Percentiles rank a stretch among this genome's conserved stretches.
These are phyloP conservation scores for Eurytoma adleriae DNA, from an alignment of 2,888 invertebrate genomes.

Conservation along the genomic window DNA sequence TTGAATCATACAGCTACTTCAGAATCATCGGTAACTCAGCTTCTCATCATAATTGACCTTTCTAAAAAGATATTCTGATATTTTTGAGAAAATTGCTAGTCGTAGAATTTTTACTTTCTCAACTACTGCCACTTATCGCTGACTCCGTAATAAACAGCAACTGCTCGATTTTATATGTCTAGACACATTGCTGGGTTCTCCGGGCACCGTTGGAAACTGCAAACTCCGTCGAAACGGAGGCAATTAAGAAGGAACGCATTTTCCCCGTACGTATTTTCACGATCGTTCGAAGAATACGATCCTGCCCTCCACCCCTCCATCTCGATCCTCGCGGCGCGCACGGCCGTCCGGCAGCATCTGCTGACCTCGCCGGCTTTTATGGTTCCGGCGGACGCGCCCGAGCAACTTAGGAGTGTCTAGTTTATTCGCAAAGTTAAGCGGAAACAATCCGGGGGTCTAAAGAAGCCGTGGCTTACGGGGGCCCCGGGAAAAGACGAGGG, in stretches of 20 bases:
- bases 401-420: constrained; percentile 10
- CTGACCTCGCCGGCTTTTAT: constrained; percentile 49
- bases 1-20: no score
- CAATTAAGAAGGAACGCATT: constrained; percentile 35
- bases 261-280: background rate
- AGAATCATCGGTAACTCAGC: no score
- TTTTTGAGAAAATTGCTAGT: no score
- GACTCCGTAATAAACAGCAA: no score
- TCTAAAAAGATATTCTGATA: no score
- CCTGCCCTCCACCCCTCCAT: background rate
- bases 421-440: constrained; percentile 56
- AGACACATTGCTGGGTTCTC: no score
- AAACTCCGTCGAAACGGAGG: constrained; percentile 20
- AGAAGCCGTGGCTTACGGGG: constrained; percentile 15
- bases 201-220: background rate
- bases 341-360: constrained; percentile 37
- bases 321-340: background rate
- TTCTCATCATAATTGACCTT: no score
- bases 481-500: constrained; percentile 23
- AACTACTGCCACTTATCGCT: no score
- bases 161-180: no score
- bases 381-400: constrained; percentile 12
- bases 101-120: no score
- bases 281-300: constrained; percentile 21
- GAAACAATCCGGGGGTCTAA: constrained; percentile 47